Base-by-base conservation (phyloP, 2,888 invertebrate genomes). In the Plebejus argus region DNA sequence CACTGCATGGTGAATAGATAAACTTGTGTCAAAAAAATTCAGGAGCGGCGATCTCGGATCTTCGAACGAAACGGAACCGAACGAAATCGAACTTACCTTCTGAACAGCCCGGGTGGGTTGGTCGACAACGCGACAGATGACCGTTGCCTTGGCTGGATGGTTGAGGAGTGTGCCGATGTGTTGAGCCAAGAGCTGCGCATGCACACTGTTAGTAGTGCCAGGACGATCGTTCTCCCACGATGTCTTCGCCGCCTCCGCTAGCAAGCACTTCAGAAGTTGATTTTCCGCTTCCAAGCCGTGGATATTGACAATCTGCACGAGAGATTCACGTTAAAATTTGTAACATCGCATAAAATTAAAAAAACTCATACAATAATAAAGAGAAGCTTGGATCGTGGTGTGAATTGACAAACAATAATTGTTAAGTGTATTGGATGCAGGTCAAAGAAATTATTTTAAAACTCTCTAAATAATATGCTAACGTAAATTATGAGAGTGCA, bases 231-330 rank as follows among this genome's bases (percentile, higher is more conserved):
- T 95, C 87, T 92, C 94, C 93, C 91, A 94, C 81, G 98, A 97
- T 91, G 98, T 97, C 89, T 98, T 96, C 86, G 96, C 96, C 86
- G 98, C 92, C 83, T 94, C 93, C 80, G 89, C 97, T 94, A 99
- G 97, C 91, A 99, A 96, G 95, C 98, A 98, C 95, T 98, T 98
- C 95, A 98, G 96, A 93, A 98, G 96, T 96, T 99, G 98, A 95
- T 98, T 97, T 95, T 99, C 98, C 95, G 98, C 98, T 96, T 99
- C 98, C 95, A 98, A 96, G 94, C 99, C 99, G 96, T 98, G 97
- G 90, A 96, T 95, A 95, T 96, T 96, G 88, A 98, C 97, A 94
- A 98, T 96, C 98, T 99, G 94, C 80, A 89, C 89, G 86, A 84
- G 86, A 83, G 86, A 28, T 49, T n/a, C 35, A 71, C 35, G 3